A percentile compares a stretch with the other conserved stretches of the same genome.
phyloP scores from a whole-genome alignment of 2,888 invertebrate species.

The Campaea margaritaria region DNA sequence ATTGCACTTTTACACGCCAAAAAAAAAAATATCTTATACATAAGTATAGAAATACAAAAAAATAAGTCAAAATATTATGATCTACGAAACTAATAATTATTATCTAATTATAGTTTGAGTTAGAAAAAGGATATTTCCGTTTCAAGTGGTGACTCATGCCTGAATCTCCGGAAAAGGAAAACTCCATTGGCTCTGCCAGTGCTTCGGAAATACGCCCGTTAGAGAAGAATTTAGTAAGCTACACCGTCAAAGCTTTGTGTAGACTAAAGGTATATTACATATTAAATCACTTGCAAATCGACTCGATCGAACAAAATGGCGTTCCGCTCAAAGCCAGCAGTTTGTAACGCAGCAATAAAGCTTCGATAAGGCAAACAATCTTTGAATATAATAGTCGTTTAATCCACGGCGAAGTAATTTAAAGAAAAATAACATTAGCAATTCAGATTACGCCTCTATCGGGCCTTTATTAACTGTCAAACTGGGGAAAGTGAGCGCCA shows the following conservation, averaged over 20 bases:
- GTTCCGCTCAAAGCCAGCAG: conserved; percentile 27
- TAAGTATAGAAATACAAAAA: too few relatives aligned
- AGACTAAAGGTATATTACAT: neutral
- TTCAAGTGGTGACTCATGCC: too few relatives aligned
- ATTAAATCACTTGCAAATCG: conserved; percentile 19
- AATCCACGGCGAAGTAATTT: conserved; percentile 78
- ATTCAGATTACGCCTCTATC: conserved; percentile 78
- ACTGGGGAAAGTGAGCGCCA: conserved; percentile 65
- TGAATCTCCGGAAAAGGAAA: too few relatives aligned
- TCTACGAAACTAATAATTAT: too few relatives aligned
- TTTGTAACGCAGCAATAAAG: conserved; percentile 53
- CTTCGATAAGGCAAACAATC: conserved; percentile 71
- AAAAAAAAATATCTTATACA: too few relatives aligned
- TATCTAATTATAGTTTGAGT: too few relatives aligned
- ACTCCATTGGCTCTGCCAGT: too few relatives aligned
- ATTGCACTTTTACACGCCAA: too few relatives aligned
- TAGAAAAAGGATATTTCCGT: too few relatives aligned
- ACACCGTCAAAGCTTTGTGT: neutral
- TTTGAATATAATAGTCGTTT: conserved; percentile 76
- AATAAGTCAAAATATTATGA: too few relatives aligned
- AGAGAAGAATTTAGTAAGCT: too few relatives aligned
- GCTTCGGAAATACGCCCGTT: too few relatives aligned
- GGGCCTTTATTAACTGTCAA: conserved; percentile 80
- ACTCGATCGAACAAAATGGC: neutral
- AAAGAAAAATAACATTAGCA: conserved; percentile 84